Evolutionary conservation across 2,113 vertebrate genomes (phyloP), one percentile per base, ranked within the genome.

Genomic region (Leiothrix lutea): DNA sequence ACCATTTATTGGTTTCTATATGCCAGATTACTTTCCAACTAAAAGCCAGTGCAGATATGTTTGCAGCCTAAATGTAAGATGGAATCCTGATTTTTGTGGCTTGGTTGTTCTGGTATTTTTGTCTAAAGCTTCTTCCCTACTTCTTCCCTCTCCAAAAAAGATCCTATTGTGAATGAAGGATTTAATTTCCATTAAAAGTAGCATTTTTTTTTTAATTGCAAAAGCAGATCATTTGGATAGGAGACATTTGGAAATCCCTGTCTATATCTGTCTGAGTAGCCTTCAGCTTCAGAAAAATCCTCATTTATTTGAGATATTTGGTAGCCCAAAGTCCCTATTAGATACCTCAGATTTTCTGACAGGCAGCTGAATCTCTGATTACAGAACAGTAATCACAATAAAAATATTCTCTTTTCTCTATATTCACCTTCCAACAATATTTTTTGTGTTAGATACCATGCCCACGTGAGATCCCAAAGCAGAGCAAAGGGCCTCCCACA

Each of bases 1-100:
- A 96, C 61, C 77, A 73, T 94, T 97, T 97, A 94, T 92, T 87
- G 80, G 28, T 69, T 95, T 96, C 60, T 92, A 2, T 23, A 31
- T 86, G 62, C 45, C 80, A 90, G 40, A 89, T 87, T 86, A 72
- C 75, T 97, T 96, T 92, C 73, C 79, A 93, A 14, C 88, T 54
- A 93, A 83, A 87, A 95, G 48, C 87, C 53, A 93, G 51, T 33
- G 60, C 2, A 61, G 84, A 90, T 75, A 42, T 62, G 42, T 69
- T 86, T 95, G 54, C 85, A 91, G 61, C 38, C 66, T 38, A 60
- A 65, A 74, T 53, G 82, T 45, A 70, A 73, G 5, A 86, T 58
- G 19, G 50, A 88, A 14, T 18, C 69, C 42, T 86, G 65, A 47
- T 38, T 77, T 88, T 40, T 64, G 35, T 47, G 33, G 18, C 8